phyloP scores from a whole-genome alignment of 2,888 invertebrate species.

The Strigamia maritima region DNA sequence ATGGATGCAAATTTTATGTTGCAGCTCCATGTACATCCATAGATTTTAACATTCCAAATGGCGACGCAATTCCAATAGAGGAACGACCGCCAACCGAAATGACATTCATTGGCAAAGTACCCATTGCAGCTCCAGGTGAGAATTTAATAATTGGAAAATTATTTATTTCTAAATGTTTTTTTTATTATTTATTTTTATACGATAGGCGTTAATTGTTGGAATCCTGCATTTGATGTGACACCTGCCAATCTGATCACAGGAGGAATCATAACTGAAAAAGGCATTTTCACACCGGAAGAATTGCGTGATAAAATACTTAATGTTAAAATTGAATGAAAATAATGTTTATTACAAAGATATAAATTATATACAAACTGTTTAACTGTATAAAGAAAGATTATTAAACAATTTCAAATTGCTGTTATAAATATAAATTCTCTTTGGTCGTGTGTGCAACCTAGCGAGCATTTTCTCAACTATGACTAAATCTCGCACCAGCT shows the following conservation, averaged over 20 bases:
- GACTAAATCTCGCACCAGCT: too few relatives aligned
- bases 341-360: too few relatives aligned
- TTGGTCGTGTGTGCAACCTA: too few relatives aligned
- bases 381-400: too few relatives aligned
- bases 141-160: background rate
- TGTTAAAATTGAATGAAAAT: too few relatives aligned
- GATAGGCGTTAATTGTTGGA: conserved; percentile 88
- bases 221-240: conserved; percentile 97
- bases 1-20: conserved; percentile 89
- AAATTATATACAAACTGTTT: too few relatives aligned
- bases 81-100: conserved; percentile 87
- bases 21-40: conserved; percentile 89
- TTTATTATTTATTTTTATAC: too few relatives aligned
- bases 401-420: too few relatives aligned
- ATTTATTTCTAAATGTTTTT: too few relatives aligned
- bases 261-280: conserved; percentile 85
- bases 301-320: conserved; percentile 47
- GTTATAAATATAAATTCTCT: too few relatives aligned
- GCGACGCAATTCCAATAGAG: conserved; percentile 87
- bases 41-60: conserved; percentile 73
- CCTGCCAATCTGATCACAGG: conserved; percentile 87
- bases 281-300: conserved; percentile 69
- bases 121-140: conserved; percentile 81
- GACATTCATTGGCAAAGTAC: conserved; percentile 80
- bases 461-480: too few relatives aligned